Percentiles rank a stretch among this genome's conserved stretches.
phyloP scores from a whole-genome alignment of 30 jellyfish, hydroid and myxozoan genomes.

The Nemopilema nomurai region DNA sequence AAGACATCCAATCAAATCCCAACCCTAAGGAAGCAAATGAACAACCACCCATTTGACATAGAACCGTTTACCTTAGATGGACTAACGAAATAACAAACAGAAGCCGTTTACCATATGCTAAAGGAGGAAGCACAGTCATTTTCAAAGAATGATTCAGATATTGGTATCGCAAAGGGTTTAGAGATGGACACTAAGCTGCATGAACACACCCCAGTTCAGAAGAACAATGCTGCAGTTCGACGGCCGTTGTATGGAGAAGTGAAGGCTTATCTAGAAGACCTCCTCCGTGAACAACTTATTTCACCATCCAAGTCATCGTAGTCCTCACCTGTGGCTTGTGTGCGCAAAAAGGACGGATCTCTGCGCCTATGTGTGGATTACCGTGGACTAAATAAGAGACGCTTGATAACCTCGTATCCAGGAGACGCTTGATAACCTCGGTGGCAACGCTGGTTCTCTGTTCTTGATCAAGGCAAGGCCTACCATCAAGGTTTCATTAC shows the following conservation, averaged over 20 bases:
- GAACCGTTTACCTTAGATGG: not conserved
- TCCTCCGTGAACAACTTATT: slow-evolving; percentile 17
- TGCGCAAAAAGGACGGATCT: slow-evolving; percentile 38
- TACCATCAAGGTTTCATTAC: slow-evolving; percentile 64
- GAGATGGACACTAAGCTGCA: not conserved
- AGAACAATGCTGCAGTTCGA: slow-evolving; percentile 21
- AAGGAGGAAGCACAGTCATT: not conserved
- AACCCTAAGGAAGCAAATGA: not conserved
- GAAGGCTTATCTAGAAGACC: slow-evolving; percentile 34
- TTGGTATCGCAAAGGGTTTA: not conserved
- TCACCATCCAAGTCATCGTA: slow-evolving; percentile 14
- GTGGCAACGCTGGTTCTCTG: slow-evolving; percentile 67
- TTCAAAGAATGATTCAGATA: not conserved
- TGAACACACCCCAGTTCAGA: slow-evolving; percentile 45
- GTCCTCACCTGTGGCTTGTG: slow-evolving; percentile 45
- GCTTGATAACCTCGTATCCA: slow-evolving; percentile 45
- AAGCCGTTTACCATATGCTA: not conserved
- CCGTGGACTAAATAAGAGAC: slow-evolving; percentile 12
- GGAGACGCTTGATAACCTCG: slow-evolving; percentile 33
- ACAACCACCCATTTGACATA: not conserved
- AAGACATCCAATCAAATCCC: too few species aligned
- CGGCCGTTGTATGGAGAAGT: slow-evolving; percentile 40
- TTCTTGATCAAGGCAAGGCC: slow-evolving; percentile 59
- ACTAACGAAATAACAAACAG: not conserved
- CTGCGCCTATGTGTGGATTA: slow-evolving; percentile 49